These are phyloP conservation scores for Elaphurus davidianus DNA, from an alignment of 2,113 vertebrate species.

Conservation along the genomic window DNA sequence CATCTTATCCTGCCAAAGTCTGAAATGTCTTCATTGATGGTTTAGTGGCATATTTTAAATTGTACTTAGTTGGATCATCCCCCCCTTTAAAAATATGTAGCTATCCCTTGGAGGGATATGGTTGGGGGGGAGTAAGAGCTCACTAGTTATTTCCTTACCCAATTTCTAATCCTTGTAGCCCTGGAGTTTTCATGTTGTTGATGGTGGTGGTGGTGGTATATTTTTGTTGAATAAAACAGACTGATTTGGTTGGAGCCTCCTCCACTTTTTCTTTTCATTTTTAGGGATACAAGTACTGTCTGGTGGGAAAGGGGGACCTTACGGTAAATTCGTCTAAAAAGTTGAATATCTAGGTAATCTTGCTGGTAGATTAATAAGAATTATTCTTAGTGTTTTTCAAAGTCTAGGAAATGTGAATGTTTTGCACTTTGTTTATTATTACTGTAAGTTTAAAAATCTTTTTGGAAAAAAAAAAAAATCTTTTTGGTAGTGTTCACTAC, in stretches of 20 bases:
- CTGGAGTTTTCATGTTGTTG: not conserved
- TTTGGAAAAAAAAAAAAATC: not conserved
- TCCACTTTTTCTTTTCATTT: not conserved
- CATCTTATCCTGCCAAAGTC: slow-evolving; percentile 58
- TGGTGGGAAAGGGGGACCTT: not conserved
- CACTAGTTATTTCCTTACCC: not conserved
- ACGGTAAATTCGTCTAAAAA: slow-evolving; percentile 32
- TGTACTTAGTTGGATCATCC: slow-evolving; percentile 23
- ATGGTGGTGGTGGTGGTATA: not conserved
- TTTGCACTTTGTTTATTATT: slow-evolving; percentile 46
- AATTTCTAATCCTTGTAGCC: not conserved
- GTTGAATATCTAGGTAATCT: not conserved
- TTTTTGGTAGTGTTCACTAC: slow-evolving; percentile 16
- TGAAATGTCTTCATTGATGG: slow-evolving; percentile 6
- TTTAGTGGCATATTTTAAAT: not conserved
- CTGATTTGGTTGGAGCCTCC: not conserved
- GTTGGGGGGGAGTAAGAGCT: not conserved
- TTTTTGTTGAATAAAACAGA: slow-evolving; percentile 37
- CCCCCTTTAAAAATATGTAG: not conserved
- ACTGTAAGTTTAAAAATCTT: slow-evolving; percentile 13
- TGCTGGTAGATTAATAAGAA: not conserved
- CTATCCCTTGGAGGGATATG: not conserved
- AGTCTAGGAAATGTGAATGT: slow-evolving; percentile 26
- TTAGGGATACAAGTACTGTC: not conserved
- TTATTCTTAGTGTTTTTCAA: slow-evolving; percentile 22